Evolutionary conservation across 2,888 invertebrate genomes (phyloP), one percentile per base, ranked within the genome.

Genomic region (Camponotus fellah): DNA sequence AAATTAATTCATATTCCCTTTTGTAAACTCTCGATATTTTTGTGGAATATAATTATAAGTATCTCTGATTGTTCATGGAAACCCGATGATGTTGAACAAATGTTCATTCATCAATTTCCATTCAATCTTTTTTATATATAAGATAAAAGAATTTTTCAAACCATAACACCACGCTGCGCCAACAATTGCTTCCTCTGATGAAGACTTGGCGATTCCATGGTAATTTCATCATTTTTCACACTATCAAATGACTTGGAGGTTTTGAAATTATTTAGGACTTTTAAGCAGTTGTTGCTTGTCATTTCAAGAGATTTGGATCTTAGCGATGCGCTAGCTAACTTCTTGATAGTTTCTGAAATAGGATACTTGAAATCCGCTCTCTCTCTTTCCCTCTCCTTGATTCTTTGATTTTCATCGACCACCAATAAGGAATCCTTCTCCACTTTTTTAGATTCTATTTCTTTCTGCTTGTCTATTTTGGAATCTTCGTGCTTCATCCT

Each of bases 261-360:
- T 86, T 92, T 94, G 40, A 93, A 82, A 82, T 90, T 92, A 76
- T 91, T 93, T 46, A 93, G 62, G 4, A 92, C 92, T 49, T 92
- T 94, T 17, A 92, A 77, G 71, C 94, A 93, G 46, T 88, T 92
- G 75, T 85, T 94, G 26, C 92, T 91, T 9, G 94, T 91, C 79
- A 92, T 91, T 53, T 93, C 93, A 34, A 93, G 83, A 0, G 93
- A 93, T 69, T 94, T 95, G 5, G 94, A 94, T 60, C 92, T 92
- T 32, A 95, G 69, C 12, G 94, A 94, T 21, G 94, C 94, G 83
- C 94, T 94, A 3, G 95, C 93, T 49, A 95, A 84, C 65, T 94
- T 95, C 86, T 92, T 94, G 3, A 94, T 94, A 0, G 94, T 95
- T 82, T 95, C 94, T 0, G 95, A 94, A n/a, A 94, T 95, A 9